These are phyloP conservation scores for Eupithecia dodoneata DNA, from an alignment of 2,888 invertebrate species.

Conservation along the genomic window DNA sequence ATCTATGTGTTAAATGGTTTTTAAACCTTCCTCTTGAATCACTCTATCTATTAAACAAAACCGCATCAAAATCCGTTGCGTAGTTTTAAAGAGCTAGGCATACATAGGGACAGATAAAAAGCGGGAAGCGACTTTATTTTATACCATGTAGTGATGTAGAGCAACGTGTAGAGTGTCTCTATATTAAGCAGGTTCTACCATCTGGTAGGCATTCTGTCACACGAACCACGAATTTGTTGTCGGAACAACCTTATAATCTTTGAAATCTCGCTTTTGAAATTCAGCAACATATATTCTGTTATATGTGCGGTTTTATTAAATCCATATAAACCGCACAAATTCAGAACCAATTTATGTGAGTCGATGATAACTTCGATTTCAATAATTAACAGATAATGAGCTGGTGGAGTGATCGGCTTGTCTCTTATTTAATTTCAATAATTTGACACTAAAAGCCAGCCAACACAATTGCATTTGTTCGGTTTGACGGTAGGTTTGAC, in stretches of 20 bases:
- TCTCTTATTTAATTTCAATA: constrained; percentile 20
- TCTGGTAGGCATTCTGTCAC: not conserved
- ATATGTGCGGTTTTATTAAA: constrained; percentile 26
- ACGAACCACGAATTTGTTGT: not conserved
- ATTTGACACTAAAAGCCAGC: constrained; percentile 16
- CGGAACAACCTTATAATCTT: constrained; percentile 5
- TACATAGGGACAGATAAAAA: too few species aligned
- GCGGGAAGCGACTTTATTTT: too few species aligned
- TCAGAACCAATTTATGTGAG: constrained; percentile 39
- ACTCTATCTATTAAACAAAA: too few species aligned
- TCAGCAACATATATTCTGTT: not conserved
- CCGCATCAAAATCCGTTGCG: too few species aligned
- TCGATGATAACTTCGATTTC: constrained; percentile 42
- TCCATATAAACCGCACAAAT: constrained; percentile 29
- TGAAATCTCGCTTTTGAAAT: constrained; percentile 5
- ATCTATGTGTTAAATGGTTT: too few species aligned
- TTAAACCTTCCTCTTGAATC: too few species aligned
- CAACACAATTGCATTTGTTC: not conserved
- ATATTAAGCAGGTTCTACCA: not conserved
- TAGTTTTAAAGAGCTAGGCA: too few species aligned
- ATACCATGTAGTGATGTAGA: not conserved
- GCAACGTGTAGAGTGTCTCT: not conserved
- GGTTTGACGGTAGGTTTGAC: not conserved
- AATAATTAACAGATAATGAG: constrained; percentile 40
- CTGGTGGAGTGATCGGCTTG: constrained; percentile 36